A percentile compares a stretch with the other conserved stretches of the same genome.
phyloP scores from a whole-genome alignment of 2,113 vertebrate species.

The Lepus americanus region DNA sequence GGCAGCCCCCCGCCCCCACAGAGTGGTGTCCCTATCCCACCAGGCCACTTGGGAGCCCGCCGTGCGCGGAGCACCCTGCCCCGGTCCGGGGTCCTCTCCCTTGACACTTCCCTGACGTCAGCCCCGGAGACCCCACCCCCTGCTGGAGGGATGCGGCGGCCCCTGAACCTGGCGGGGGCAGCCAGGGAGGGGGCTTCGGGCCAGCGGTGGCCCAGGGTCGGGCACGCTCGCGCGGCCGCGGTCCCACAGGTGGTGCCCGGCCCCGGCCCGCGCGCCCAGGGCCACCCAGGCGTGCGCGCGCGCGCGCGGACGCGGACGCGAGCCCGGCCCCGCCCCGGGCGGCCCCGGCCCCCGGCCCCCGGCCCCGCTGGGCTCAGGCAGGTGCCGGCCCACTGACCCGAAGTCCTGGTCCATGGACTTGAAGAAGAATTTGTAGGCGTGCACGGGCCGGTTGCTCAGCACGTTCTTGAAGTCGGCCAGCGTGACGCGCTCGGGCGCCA shows the following conservation, averaged over 20 bases:
- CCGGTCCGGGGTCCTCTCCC: not conserved
- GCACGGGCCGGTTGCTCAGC: constrained; percentile 96
- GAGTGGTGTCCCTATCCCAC: not conserved
- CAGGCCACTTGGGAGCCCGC: not conserved
- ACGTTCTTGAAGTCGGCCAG: constrained; percentile 98
- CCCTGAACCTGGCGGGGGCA: not conserved
- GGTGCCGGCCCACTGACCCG: constrained; percentile 90
- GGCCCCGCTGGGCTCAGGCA: constrained; percentile 86
- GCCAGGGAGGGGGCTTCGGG: not conserved
- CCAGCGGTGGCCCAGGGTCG: not conserved
- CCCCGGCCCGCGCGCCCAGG: not conserved
- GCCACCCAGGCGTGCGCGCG: not conserved
- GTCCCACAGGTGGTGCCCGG: too few relatives aligned
- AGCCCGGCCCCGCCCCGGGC: not conserved
- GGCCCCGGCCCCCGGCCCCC: constrained; percentile 72
- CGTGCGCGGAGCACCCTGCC: not conserved
- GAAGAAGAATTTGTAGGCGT: constrained; percentile 99
- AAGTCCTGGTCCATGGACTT: constrained; percentile 99
- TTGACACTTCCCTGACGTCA: not conserved
- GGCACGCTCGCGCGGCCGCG: too few relatives aligned
- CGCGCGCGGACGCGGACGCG: not conserved
- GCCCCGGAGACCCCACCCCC: not conserved
- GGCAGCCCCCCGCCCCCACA: not conserved
- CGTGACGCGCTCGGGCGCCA: constrained; percentile 96
- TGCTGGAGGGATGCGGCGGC: too few relatives aligned